These are phyloP conservation scores for Daphoenositta chrysoptera DNA, from an alignment of 2,113 vertebrate species.

Conservation along the genomic window DNA sequence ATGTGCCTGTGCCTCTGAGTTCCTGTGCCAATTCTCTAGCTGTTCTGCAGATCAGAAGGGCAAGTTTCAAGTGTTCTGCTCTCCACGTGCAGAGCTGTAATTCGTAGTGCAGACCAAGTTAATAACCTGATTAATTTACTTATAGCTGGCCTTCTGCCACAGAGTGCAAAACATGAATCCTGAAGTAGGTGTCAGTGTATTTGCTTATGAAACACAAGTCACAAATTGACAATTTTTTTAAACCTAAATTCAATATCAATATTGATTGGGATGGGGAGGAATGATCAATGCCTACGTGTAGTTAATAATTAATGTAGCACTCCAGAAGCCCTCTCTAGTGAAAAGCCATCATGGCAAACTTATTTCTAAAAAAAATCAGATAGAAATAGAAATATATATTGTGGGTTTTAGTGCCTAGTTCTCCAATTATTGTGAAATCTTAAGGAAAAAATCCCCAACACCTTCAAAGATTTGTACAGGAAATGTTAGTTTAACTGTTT, in stretches of 20 bases:
- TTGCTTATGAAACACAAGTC: neutral
- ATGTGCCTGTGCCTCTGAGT: neutral
- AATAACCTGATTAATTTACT: conserved; percentile 44
- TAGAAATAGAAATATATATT: neutral
- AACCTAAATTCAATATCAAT: neutral
- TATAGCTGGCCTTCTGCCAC: neutral
- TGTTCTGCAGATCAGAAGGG: neutral
- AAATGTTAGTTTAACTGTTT: neutral
- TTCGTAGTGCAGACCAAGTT: neutral
- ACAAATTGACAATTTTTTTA: neutral
- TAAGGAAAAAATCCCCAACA: neutral
- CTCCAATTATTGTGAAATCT: neutral
- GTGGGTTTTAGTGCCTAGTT: neutral
- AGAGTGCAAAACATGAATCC: neutral
- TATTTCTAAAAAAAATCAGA: neutral
- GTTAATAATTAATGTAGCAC: neutral
- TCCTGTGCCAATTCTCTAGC: neutral
- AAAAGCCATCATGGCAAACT: neutral
- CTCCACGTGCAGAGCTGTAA: neutral
- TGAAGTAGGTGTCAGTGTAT: neutral
- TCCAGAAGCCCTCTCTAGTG: neutral
- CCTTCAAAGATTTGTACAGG: neutral
- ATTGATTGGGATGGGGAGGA: neutral
- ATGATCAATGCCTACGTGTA: neutral
- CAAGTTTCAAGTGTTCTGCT: conserved; percentile 3